phyloP scores from a whole-genome alignment of 2,888 invertebrate species.

The Ectobius pallidus region DNA sequence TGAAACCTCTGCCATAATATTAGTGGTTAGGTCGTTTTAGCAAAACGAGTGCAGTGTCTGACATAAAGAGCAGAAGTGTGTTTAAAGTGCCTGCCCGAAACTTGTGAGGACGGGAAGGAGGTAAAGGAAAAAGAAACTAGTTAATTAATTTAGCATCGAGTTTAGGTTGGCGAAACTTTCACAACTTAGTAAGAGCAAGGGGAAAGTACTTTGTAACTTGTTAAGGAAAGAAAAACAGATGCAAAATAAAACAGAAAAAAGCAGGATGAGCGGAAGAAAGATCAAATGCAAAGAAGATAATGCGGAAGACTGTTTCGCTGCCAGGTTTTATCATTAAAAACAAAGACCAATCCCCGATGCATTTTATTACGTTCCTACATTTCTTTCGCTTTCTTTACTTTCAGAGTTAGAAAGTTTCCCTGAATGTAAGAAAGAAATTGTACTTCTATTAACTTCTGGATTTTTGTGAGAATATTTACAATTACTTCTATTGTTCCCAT shows the following conservation, averaged over 20 bases:
- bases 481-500: too few species aligned
- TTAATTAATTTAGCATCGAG: slow-evolving; percentile 25
- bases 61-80: background rate
- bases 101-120: background rate
- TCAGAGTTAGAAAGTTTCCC: background rate
- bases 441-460: too few species aligned
- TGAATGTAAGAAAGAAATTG: too few species aligned
- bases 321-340: background rate
- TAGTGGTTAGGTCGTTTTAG: slow-evolving; percentile 7
- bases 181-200: background rate
- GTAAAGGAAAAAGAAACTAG: slow-evolving; percentile 12
- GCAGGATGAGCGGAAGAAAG: background rate
- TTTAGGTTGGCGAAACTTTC: slow-evolving; percentile 2
- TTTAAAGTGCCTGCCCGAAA: slow-evolving; percentile 11
- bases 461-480: too few species aligned
- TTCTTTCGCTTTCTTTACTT: background rate
- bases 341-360: background rate
- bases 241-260: background rate
- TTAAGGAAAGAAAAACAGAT: background rate
- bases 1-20: background rate
- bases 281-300: slow-evolving; percentile 1
- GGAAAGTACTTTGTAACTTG: slow-evolving; percentile 1
- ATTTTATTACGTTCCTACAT: background rate
- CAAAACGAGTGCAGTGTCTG: background rate
- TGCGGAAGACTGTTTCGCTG: slow-evolving; percentile 3